These are phyloP conservation scores for Rhamnusium bicolor DNA, from an alignment of 2,888 invertebrate species.

Conservation along the genomic window DNA sequence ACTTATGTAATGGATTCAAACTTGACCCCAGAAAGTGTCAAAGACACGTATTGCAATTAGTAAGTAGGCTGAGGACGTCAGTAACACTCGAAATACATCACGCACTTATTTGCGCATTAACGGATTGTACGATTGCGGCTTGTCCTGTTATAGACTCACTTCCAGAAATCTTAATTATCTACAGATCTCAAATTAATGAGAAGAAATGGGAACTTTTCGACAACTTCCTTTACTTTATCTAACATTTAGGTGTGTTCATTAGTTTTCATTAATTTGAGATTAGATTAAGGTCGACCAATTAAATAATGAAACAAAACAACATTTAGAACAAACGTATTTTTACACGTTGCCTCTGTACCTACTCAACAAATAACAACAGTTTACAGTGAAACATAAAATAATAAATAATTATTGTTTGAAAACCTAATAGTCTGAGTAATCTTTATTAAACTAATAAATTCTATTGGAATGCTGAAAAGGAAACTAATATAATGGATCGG, in stretches of 20 bases:
- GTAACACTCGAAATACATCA: constrained; percentile 54
- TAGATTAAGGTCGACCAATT: background rate
- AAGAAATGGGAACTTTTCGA: constrained; percentile 57
- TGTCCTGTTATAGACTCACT: constrained; percentile 49
- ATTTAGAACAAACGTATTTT: background rate
- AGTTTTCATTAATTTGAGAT: constrained; percentile 54
- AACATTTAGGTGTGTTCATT: constrained; percentile 47
- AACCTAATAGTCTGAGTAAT: too few relatives aligned
- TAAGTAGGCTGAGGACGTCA: constrained; percentile 57
- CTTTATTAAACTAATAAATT: too few relatives aligned
- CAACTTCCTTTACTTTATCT: constrained; percentile 36
- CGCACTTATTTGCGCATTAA: constrained; percentile 54
- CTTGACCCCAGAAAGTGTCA: constrained; percentile 51
- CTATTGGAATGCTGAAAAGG: too few relatives aligned
- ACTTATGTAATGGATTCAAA: constrained; percentile 45
- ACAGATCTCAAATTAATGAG: constrained; percentile 60
- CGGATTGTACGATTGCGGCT: constrained; percentile 32
- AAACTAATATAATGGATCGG: too few relatives aligned
- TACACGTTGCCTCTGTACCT: too few relatives aligned
- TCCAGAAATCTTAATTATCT: constrained; percentile 61
- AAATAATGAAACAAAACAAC: background rate
- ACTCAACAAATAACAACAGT: too few relatives aligned
- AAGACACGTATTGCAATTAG: constrained; percentile 60
- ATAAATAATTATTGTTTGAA: too few relatives aligned
- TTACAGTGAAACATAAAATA: too few relatives aligned